Evolutionary conservation across 2,113 vertebrate species (phyloP).

Genomic region (Pavo muticus): DNA sequence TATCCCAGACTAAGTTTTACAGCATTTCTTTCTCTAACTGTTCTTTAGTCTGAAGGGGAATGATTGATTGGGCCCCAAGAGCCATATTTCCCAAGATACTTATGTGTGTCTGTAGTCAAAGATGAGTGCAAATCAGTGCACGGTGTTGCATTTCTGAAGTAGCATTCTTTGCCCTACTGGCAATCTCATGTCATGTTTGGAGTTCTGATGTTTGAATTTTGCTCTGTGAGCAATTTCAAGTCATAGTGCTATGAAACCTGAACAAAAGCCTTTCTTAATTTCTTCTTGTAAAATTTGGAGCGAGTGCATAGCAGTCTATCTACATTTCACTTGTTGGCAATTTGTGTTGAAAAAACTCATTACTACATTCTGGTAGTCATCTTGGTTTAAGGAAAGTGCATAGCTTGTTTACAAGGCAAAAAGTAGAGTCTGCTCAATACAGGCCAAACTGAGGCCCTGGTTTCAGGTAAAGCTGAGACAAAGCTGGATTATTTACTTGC

Average conservation of each 20-base stretch:
- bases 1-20: neutral
- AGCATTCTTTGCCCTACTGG: neutral
- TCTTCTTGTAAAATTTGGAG: neutral
- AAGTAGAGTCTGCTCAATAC: neutral
- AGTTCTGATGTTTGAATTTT: neutral
- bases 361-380: neutral
- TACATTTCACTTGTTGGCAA: neutral
- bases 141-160: neutral
- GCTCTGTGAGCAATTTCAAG: neutral
- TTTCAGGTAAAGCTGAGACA: neutral
- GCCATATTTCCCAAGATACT: neutral
- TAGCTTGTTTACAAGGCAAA: neutral
- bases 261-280: neutral
- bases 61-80: neutral
- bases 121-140: neutral
- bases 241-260: neutral
- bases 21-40: neutral
- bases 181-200: neutral
- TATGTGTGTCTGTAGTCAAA: neutral
- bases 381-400: neutral
- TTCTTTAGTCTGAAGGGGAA: neutral
- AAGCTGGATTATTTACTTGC: neutral
- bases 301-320: neutral
- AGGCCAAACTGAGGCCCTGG: neutral
- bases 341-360: neutral